Evolutionary conservation across 2,797 vertebrate species (phyloP).

Genomic region (Channallabes apus): DNA sequence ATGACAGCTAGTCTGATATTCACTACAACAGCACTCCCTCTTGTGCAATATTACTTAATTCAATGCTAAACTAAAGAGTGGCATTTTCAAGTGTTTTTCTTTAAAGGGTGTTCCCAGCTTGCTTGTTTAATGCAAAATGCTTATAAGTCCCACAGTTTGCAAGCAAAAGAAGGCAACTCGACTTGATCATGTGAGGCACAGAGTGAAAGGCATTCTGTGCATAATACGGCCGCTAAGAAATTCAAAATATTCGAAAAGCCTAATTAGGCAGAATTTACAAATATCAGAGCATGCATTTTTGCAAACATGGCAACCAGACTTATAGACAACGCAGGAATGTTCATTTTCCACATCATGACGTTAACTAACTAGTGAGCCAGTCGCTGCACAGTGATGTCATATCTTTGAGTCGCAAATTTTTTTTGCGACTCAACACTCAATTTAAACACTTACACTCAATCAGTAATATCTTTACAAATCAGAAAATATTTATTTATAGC

Average conservation of each 20-base stretch:
- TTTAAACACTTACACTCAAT: no score
- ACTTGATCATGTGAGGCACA: neutral
- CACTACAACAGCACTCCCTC: no score
- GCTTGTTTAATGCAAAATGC: neutral
- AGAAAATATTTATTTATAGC: no score
- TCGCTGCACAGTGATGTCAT: no score
- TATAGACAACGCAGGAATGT: no score
- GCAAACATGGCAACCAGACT: neutral
- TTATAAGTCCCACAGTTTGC: neutral
- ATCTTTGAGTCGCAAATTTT: no score
- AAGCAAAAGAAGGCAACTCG: neutral
- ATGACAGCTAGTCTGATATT: no score
- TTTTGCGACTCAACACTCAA: no score
- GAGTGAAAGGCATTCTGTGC: neutral
- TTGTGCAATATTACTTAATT: neutral
- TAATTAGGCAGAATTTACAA: neutral
- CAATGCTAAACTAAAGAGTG: neutral
- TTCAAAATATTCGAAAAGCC: neutral
- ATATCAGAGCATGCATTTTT: neutral
- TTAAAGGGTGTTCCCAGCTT: neutral
- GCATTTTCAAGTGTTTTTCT: neutral
- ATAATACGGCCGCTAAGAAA: neutral
- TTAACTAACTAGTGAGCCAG: no score
- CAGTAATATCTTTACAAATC: no score
- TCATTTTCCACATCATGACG: neutral